Evolutionary conservation across 2,888 invertebrate genomes (phyloP).

Genomic region (Pyralis farinalis): DNA sequence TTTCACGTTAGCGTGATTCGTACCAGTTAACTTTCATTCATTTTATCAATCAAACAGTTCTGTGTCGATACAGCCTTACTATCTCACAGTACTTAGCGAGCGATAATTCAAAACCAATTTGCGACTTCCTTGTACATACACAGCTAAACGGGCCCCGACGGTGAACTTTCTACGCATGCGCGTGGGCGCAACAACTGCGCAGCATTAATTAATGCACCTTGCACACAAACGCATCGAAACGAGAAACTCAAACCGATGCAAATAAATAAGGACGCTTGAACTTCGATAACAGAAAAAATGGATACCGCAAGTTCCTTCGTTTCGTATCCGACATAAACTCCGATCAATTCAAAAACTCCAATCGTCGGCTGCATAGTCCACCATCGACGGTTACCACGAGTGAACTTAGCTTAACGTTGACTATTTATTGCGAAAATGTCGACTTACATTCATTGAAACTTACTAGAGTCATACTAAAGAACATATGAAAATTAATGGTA

Average conservation of each 20-base stretch:
- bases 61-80: not conserved
- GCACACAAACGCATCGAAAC: constrained; percentile 38
- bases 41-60: not conserved
- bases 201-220: constrained; percentile 59
- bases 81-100: constrained; percentile 6
- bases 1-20: too few species aligned
- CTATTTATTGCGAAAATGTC: too few species aligned
- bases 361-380: too few species aligned
- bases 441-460: too few species aligned
- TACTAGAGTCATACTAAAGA: too few species aligned
- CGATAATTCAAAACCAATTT: constrained; percentile 38
- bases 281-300: too few species aligned
- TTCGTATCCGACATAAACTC: too few species aligned
- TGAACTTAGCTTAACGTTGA: too few species aligned
- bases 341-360: too few species aligned
- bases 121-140: constrained; percentile 28
- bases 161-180: constrained; percentile 47
- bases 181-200: constrained; percentile 53
- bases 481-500: too few species aligned
- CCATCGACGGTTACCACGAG: too few species aligned
- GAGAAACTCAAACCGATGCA: constrained; percentile 33
- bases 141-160: constrained; percentile 23
- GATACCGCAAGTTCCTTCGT: too few species aligned
- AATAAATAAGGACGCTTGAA: constrained; percentile 27
- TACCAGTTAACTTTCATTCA: not conserved